Evolutionary conservation across 2,113 vertebrate genomes (phyloP), one percentile per base, ranked within the genome.

Genomic region (Larimichthys polyactis): DNA sequence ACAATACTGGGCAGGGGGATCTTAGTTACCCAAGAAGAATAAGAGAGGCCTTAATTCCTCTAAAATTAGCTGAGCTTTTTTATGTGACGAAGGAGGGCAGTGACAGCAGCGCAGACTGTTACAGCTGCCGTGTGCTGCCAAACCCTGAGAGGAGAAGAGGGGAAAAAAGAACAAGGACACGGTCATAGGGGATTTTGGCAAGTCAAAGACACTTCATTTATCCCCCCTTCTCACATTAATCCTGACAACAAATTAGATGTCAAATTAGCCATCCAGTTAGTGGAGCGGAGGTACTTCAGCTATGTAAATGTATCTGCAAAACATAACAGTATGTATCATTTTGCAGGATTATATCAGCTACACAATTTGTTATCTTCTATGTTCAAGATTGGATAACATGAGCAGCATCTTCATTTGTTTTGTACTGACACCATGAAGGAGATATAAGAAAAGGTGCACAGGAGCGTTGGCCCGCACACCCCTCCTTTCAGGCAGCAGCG

Each of bases 121-220:
- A 94, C 76, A 93, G 93, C 91, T 93, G 94, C 89, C 90, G 79
- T 91, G 89, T 91, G 93, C 93, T 94, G 94, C 91, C 93, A 93
- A 92, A 94, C 92, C 95, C 95, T 95, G 93, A 93, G 93, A 92
- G 93, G 92, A 94, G 94, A 94, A 94, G 92, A 94, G 91, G 89
- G 92, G 90, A 87, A 90, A 93, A 91, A 87, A 94, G 87, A 94
- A 94, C 90, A 94, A 92, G 91, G 89, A 94, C 75, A 94, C 46
- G 88, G 93, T 95, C 91, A 94, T 89, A 58, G 85, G 84, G 84
- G 82, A n/a, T 90, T 90, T 89, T 87, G 77, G 74, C 86, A 91
- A 88, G 62, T 84, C 74, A 93, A 84, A 92, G 71, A 91, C 79
- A 90, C 80, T 89, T 91, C 83, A 94, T 79, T 87, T 80, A 86